These are phyloP conservation scores for Atrina japonica DNA, from an alignment of 2,888 invertebrate species.

Conservation along the genomic window DNA sequence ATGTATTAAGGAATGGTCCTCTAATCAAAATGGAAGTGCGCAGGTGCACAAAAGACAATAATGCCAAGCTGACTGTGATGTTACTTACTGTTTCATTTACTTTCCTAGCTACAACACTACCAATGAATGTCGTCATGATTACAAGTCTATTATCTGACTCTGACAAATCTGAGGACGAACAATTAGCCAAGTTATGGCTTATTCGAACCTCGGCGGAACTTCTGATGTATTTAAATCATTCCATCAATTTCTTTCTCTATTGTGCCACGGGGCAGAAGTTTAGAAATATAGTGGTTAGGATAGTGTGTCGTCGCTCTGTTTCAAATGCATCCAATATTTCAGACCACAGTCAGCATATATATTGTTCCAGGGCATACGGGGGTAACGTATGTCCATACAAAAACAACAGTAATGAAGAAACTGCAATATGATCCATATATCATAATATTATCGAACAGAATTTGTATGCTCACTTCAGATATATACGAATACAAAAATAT, in stretches of 20 bases:
- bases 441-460: too few relatives aligned
- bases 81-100: conserved; percentile 74
- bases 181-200: conserved; percentile 54
- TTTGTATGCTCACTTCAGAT: too few relatives aligned
- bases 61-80: conserved; percentile 67
- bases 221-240: conserved; percentile 78
- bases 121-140: conserved; percentile 70
- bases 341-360: conserved; percentile 69
- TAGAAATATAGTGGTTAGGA: conserved; percentile 61
- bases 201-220: conserved; percentile 71
- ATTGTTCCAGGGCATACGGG: conserved; percentile 59
- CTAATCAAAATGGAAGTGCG: conserved; percentile 46
- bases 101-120: conserved; percentile 76
- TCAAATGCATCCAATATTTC: conserved; percentile 52
- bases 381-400: conserved; percentile 24
- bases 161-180: conserved; percentile 32
- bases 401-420: too few relatives aligned
- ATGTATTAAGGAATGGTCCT: conserved; percentile 46
- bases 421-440: too few relatives aligned
- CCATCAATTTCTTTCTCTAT: conserved; percentile 75
- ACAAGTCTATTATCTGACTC: conserved; percentile 53
- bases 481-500: too few relatives aligned
- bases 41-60: conserved; percentile 48
- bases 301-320: conserved; percentile 55
- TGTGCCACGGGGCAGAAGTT: conserved; percentile 74